phyloP scores from a whole-genome alignment of 2,113 vertebrate genomes.

The Salvelinus sp. region DNA sequence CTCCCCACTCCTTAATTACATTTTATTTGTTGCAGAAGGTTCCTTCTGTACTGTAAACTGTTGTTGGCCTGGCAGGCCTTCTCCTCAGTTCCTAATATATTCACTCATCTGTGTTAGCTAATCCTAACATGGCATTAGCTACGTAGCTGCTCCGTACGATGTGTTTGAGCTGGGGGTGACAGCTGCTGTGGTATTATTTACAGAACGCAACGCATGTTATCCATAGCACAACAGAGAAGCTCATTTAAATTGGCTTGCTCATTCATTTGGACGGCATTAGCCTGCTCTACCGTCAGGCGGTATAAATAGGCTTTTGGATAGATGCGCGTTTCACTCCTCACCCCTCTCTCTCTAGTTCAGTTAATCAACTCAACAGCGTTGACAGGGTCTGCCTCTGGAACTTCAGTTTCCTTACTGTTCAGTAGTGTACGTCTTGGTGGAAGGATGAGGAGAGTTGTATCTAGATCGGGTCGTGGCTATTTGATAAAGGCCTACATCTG shows the following conservation, averaged over 20 bases:
- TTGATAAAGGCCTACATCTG: no score
- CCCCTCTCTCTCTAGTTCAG: no score
- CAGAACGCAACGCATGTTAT: slow-evolving; percentile 37
- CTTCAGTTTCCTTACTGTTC: no score
- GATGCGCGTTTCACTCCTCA: slow-evolving; percentile 40
- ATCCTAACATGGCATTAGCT: slow-evolving; percentile 68
- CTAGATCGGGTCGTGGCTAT: no score
- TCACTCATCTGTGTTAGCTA: slow-evolving; percentile 65
- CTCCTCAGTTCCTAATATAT: slow-evolving; percentile 51
- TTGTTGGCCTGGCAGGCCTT: slow-evolving; percentile 61
- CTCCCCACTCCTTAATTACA: slow-evolving; percentile 56
- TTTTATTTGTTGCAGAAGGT: slow-evolving; percentile 65
- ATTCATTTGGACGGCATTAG: slow-evolving; percentile 42
- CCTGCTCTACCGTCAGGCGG: slow-evolving; percentile 44
- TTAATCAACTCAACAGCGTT: no score
- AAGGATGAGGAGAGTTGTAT: no score
- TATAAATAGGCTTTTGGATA: slow-evolving; percentile 53
- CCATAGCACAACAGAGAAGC: slow-evolving; percentile 72
- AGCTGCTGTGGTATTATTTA: slow-evolving; percentile 73
- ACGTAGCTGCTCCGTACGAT: slow-evolving; percentile 37
- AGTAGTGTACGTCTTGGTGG: no score
- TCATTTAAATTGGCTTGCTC: slow-evolving; percentile 66
- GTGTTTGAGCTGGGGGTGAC: slow-evolving; percentile 70
- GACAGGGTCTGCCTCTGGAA: no score
- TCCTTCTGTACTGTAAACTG: slow-evolving; percentile 76